These are phyloP conservation scores for Acanthurus leucopareius DNA, from an alignment of 2,797 vertebrate species.

Conservation along the genomic window DNA sequence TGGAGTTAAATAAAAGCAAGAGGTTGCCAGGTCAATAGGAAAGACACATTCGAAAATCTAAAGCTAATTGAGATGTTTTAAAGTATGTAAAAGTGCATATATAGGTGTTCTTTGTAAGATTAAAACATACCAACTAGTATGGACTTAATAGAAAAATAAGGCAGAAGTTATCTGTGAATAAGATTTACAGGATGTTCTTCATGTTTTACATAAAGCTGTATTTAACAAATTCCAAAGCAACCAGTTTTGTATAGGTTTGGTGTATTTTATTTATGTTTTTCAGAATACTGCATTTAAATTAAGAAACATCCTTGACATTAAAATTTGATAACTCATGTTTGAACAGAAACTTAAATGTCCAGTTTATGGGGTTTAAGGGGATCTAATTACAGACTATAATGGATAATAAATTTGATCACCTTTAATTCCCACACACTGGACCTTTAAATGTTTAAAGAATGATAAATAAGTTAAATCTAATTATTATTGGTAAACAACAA, in stretches of 20 bases:
- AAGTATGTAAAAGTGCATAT: conserved; percentile 1
- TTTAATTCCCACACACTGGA: too few species aligned
- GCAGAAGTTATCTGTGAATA: conserved; percentile 1
- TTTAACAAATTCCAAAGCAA: neutral
- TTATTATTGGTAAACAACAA: too few species aligned
- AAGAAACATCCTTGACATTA: too few species aligned
- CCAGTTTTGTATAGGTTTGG: too few species aligned
- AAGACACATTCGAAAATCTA: neutral
- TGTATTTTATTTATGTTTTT: neutral
- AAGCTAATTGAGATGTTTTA: neutral
- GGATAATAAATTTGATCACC: too few species aligned
- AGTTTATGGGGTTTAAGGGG: too few species aligned
- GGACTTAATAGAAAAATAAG: neutral
- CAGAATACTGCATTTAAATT: neutral
- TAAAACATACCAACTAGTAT: neutral
- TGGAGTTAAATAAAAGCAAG: neutral
- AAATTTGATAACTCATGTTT: too few species aligned
- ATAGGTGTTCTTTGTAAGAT: conserved; percentile 11
- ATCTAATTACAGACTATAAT: too few species aligned
- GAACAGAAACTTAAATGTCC: too few species aligned
- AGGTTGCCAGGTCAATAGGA: neutral
- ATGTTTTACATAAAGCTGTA: neutral
- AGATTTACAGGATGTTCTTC: neutral
- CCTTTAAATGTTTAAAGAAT: too few species aligned
- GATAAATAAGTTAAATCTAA: too few species aligned